A percentile compares a stretch with the other conserved stretches of the same genome.
phyloP scores from a whole-genome alignment of 1,140 invertebrate species.

The Acromyrmex heyeri region DNA sequence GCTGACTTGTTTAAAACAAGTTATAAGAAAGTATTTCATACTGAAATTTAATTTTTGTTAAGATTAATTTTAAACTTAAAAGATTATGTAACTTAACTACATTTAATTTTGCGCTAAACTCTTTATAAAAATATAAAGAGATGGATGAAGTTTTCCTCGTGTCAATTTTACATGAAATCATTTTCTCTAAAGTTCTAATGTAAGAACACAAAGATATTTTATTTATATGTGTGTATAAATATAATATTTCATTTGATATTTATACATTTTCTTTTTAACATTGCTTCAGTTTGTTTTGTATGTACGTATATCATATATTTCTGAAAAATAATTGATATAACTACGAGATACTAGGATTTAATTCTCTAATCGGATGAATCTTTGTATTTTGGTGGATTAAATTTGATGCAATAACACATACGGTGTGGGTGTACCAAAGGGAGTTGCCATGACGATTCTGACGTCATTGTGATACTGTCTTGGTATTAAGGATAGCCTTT shows the following conservation, averaged over 20 bases:
- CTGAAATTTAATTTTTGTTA: too few species aligned
- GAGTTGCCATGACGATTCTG: constrained; percentile 74
- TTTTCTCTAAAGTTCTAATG: background rate
- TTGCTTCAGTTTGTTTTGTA: background rate
- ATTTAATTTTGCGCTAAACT: background rate
- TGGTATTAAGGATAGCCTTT: constrained; percentile 34
- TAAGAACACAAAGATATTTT: background rate
- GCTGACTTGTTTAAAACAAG: too few species aligned
- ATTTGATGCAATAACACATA: background rate
- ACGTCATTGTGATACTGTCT: constrained; percentile 62
- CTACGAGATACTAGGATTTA: background rate
- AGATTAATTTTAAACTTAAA: too few species aligned
- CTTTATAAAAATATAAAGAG: background rate
- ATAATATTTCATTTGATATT: background rate
- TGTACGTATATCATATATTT: background rate
- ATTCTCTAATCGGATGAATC: constrained; percentile 12
- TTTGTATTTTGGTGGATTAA: constrained; percentile 22
- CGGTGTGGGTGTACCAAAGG: constrained; percentile 35
- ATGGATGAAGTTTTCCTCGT: background rate
- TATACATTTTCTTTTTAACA: background rate
- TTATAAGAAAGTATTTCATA: too few species aligned
- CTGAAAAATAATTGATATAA: background rate
- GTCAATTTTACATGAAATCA: background rate
- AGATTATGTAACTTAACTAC: background rate
- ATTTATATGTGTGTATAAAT: constrained; percentile 20